Percentiles rank a stretch among this genome's conserved stretches.
phyloP scores from a whole-genome alignment of 1,140 invertebrate species.

The Drosophila quadrilineata region DNA sequence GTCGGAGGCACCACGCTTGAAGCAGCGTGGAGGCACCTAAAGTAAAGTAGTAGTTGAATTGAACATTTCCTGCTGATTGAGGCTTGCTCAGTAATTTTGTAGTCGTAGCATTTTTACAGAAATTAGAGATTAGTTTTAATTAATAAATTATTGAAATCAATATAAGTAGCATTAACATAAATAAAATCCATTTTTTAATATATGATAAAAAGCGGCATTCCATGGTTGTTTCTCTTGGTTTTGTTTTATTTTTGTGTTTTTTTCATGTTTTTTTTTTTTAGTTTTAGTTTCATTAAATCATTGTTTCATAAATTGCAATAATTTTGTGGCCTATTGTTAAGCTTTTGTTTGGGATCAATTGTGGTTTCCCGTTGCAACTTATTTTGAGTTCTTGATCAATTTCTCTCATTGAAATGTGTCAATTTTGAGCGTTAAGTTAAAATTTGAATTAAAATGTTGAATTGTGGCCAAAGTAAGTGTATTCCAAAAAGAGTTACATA shows the following conservation, averaged over 20 bases:
- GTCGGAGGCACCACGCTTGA: slow-evolving; percentile 7
- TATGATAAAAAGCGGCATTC: slow-evolving; percentile 15
- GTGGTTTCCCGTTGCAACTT: slow-evolving; percentile 51
- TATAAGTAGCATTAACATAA: slow-evolving; percentile 23
- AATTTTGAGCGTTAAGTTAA: slow-evolving; percentile 46
- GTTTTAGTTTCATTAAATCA: slow-evolving; percentile 38
- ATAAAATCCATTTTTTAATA: slow-evolving; percentile 48
- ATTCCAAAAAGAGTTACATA: slow-evolving; percentile 64
- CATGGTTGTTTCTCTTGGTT: slow-evolving; percentile 23
- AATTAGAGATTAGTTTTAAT: slow-evolving; percentile 43
- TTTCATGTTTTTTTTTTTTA: slow-evolving; percentile 8
- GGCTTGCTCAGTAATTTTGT: slow-evolving; percentile 30
- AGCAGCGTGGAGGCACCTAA: slow-evolving; percentile 16
- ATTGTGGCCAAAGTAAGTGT: slow-evolving; percentile 57
- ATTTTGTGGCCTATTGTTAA: slow-evolving; percentile 55
- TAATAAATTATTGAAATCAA: slow-evolving; percentile 20
- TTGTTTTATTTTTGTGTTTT: slow-evolving; percentile 32
- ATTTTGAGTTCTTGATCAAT: slow-evolving; percentile 52
- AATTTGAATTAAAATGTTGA: slow-evolving; percentile 51
- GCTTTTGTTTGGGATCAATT: slow-evolving; percentile 50
- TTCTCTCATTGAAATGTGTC: slow-evolving; percentile 52
- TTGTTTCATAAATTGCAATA: slow-evolving; percentile 56
- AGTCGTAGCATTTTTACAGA: slow-evolving; percentile 42
- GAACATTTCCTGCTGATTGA: slow-evolving; percentile 13
- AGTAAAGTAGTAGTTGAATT: slow-evolving; percentile 10